Conservation (phyloP, 2,113 vertebrate species). For the Calonectris borealis region DNA sequence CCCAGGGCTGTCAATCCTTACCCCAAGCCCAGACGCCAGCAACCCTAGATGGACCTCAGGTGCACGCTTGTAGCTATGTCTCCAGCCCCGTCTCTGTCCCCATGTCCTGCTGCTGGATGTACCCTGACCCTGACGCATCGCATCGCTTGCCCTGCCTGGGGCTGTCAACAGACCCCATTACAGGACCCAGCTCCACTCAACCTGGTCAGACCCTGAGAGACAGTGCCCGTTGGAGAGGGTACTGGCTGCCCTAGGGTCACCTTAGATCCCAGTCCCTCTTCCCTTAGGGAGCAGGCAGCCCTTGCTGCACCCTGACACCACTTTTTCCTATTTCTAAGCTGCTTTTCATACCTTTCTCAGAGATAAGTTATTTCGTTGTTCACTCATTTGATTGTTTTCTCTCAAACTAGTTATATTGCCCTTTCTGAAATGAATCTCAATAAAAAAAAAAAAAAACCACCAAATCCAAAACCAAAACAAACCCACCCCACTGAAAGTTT, state of each 20-base stretch:
- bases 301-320: neutral
- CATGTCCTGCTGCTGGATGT: neutral
- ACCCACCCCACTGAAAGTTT: neutral
- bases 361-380: neutral
- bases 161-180: neutral
- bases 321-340: neutral
- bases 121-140: too few relatives aligned
- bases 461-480: neutral
- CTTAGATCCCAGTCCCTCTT: neutral
- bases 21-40: too few relatives aligned
- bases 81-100: neutral
- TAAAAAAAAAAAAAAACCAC: neutral
- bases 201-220: neutral
- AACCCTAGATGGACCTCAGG: neutral
- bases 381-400: neutral
- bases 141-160: neutral
- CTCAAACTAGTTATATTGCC: slow-evolving; percentile 26
- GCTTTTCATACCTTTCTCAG: slow-evolving; percentile 1
- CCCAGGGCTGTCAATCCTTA: neutral
- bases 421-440: slow-evolving; percentile 31
- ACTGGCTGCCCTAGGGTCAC: neutral
- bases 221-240: neutral
- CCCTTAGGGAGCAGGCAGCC: neutral
- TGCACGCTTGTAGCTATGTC: neutral
- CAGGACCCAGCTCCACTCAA: neutral